Evolutionary conservation across 2,888 invertebrate genomes (phyloP), one percentile per base, ranked within the genome.

Genomic region (Agrotis exclamationis): DNA sequence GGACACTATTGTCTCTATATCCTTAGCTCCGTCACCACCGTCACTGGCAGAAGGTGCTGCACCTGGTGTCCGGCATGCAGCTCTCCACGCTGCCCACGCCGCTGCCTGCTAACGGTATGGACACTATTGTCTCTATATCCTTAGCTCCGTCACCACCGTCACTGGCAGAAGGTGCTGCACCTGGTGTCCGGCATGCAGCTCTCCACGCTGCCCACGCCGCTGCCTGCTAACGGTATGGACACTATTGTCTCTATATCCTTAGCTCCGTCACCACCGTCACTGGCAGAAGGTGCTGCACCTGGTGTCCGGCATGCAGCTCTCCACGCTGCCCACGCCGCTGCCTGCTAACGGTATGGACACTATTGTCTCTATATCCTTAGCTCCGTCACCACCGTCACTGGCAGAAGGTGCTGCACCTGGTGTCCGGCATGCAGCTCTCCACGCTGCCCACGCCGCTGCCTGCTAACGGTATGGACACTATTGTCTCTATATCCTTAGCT

Each of bases 261-360:
- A n/a, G n/a, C n/a, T n/a, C n/a, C n/a, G n/a, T n/a, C n/a, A n/a
- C n/a, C 24, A 24, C 24, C 24, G 24, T 24, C 24, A 24, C 93
- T 99, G 99, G 99, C 99, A 99, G 94, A 97, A 97, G 80, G 99
- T 98, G 50, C 95, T 99, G 83, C 97, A 97, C 3, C 97, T 98
- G 85, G 98, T 99, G 6, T 97, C 98, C 53, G 98, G 98, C 0
- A 95, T 99, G 87, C 97, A 98, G 81, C 97, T 99, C 72, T 97
- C 97, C 70, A 97, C 97, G 39, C 96, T 98, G 89, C 97, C 97
- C 56, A 96, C 97, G 48, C 97, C 97, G 1, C 91, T 98, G 72
- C 98, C 98, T 0, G 96, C 96, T 18, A 97, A 96, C 85, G 97
- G 93, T 93, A 56, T 28, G 54, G 28, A 28, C 28, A 5, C 3